Percentiles rank a stretch among this genome's conserved stretches.
These are phyloP conservation scores for Ascidia mentula DNA, from an alignment of 23 tunicate genomes.

Conservation along the genomic window DNA sequence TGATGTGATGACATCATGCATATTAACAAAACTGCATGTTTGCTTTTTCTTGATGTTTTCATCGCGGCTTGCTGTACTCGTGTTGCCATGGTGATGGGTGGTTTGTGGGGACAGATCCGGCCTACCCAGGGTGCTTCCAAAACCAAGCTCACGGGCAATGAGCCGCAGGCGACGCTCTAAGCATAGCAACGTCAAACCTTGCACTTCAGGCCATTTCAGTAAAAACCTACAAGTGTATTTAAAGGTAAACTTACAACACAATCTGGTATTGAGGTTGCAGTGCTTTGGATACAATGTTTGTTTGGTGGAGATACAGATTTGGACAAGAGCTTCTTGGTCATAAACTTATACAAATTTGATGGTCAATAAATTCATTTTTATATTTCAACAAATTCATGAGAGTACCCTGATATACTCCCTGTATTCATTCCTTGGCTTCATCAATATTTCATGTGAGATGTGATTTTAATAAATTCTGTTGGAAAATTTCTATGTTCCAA, in stretches of 20 bases:
- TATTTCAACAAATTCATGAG: too few species aligned
- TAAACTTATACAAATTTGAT: too few species aligned
- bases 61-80: background rate
- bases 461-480: too few species aligned
- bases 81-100: constrained; percentile 5
- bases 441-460: too few species aligned
- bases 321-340: too few species aligned
- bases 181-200: background rate
- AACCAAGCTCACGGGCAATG: constrained; percentile 22
- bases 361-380: too few species aligned
- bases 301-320: too few species aligned
- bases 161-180: constrained; percentile 39
- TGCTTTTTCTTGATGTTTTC: background rate
- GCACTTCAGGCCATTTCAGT: constrained; percentile 32
- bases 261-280: background rate
- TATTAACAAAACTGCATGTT: constrained; percentile 3
- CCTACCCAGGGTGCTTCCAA: constrained; percentile 13
- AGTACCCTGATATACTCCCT: too few species aligned
- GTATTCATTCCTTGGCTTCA: too few species aligned
- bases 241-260: constrained; percentile 27
- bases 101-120: constrained; percentile 15
- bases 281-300: constrained; percentile 1
- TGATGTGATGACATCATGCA: too few species aligned
- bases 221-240: constrained; percentile 47
- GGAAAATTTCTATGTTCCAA: too few species aligned